These are phyloP conservation scores for Pelochelys cantorii DNA, from an alignment of 2,797 vertebrate genomes.

Conservation along the genomic window DNA sequence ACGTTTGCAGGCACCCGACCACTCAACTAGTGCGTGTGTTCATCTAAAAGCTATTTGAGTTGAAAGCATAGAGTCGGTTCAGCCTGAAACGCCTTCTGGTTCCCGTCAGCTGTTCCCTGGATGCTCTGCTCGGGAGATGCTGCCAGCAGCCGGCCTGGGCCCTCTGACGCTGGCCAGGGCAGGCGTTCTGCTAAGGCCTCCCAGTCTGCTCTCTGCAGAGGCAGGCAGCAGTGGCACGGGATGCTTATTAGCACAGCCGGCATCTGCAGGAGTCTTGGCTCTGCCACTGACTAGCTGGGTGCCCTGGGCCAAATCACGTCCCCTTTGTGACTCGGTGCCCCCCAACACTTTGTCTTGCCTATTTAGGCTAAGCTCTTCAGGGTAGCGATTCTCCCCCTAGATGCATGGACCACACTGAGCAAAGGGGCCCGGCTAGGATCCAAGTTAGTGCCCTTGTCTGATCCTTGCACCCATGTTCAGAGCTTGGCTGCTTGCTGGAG, in stretches of 20 bases:
- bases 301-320: not conserved
- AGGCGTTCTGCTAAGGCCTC: not conserved
- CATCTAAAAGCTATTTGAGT: not conserved
- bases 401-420: not conserved
- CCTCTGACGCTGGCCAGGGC: not conserved
- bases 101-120: constrained; percentile 12
- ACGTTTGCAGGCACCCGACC: not conserved
- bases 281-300: not conserved
- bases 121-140: not conserved
- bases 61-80: not conserved
- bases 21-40: not conserved
- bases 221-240: not conserved
- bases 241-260: not conserved
- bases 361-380: not conserved
- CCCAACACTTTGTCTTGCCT: not conserved
- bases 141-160: not conserved
- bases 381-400: not conserved
- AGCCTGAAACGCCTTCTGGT: not conserved
- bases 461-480: not conserved
- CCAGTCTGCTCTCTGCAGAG: not conserved
- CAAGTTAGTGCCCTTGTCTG: not conserved
- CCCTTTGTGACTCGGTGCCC: not conserved
- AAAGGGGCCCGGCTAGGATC: not conserved
- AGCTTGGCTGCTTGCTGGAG: not conserved
- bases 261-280: not conserved